A percentile compares a stretch with the other conserved stretches of the same genome.
Conservation (phyloP, 2,797 vertebrate genomes). For the Poecilia gillii region DNA sequence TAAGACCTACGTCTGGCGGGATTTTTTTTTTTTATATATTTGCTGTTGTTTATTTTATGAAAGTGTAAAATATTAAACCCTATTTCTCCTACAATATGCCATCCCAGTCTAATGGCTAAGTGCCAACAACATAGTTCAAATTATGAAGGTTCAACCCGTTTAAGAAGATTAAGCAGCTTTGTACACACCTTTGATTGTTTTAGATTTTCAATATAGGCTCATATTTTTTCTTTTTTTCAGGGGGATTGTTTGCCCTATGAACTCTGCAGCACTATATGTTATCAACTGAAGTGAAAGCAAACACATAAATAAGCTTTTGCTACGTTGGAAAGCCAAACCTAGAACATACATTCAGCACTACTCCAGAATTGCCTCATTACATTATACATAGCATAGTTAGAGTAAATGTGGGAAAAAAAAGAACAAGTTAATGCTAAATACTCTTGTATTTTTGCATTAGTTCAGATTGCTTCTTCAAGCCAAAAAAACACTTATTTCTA, state of each 20-base stretch:
- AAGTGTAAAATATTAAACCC: background rate
- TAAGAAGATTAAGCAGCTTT: background rate
- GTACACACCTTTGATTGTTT: background rate
- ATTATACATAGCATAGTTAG: background rate
- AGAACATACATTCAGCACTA: background rate
- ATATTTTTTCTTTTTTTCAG: background rate
- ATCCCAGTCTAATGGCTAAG: background rate
- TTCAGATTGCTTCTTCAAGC: background rate
- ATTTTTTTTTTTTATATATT: background rate
- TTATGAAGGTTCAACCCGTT: background rate
- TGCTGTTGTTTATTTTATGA: background rate
- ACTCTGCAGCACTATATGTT: background rate
- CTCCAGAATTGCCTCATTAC: background rate
- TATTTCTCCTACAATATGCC: background rate
- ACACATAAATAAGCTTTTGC: background rate
- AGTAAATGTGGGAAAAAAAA: background rate
- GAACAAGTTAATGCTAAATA: background rate
- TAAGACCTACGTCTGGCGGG: background rate
- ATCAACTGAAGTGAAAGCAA: background rate
- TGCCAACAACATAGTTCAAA: background rate
- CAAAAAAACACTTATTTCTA: background rate
- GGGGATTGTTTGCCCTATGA: background rate
- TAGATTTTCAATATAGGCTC: background rate
- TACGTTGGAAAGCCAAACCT: background rate
- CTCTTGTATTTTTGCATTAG: background rate